A percentile compares a stretch with the other conserved stretches of the same genome.
These are phyloP conservation scores for Cryptotis parvus DNA, from an alignment of 2,113 vertebrate genomes.

Conservation along the genomic window DNA sequence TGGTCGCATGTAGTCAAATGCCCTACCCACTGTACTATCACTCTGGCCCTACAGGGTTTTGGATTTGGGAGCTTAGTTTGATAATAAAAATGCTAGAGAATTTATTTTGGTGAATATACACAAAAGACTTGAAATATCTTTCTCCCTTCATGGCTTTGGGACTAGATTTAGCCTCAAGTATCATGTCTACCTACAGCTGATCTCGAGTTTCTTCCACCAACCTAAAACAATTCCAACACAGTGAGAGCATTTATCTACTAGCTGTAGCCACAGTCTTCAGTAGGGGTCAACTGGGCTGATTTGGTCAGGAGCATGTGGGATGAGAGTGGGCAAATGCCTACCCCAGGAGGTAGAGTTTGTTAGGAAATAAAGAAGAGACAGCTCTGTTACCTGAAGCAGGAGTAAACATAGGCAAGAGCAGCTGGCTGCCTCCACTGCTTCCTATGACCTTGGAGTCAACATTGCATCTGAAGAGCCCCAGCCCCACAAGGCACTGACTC, in stretches of 20 bases:
- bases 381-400: neutral
- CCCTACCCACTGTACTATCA: too few species aligned
- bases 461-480: neutral
- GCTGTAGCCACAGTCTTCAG: neutral
- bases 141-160: neutral
- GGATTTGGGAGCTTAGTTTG: too few species aligned
- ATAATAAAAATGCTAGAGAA: slow-evolving; percentile 30
- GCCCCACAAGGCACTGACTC: neutral
- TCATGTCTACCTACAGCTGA: neutral
- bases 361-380: neutral
- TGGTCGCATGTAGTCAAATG: too few species aligned
- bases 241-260: neutral
- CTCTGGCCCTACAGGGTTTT: too few species aligned
- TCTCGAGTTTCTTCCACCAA: neutral
- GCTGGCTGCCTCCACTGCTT: neutral
- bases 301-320: neutral
- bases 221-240: neutral
- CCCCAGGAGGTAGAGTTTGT: neutral
- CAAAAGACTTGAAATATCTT: neutral
- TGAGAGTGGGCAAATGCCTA: neutral
- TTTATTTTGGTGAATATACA: neutral
- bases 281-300: neutral
- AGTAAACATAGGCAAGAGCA: neutral
- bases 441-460: neutral
- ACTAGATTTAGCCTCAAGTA: neutral